Percentiles rank a stretch among this genome's conserved stretches.
Evolutionary conservation across 2,113 vertebrate species (phyloP).

Genomic region (Sander lucioperca): DNA sequence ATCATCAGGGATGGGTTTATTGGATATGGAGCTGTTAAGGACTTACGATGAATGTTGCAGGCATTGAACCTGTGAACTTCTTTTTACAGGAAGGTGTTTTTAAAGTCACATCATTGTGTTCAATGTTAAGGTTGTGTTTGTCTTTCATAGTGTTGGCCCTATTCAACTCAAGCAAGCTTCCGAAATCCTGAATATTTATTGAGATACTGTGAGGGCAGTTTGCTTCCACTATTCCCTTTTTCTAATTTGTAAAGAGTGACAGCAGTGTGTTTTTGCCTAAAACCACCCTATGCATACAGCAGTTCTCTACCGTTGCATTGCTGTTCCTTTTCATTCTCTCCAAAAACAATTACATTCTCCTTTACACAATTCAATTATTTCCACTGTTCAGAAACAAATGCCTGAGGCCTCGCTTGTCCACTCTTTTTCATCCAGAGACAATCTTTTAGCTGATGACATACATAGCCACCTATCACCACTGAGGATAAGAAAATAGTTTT

Average conservation of each 20-base stretch:
- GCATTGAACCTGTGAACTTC: not conserved
- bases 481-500: slow-evolving; percentile 45
- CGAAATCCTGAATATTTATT: slow-evolving; percentile 24
- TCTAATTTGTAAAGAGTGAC: slow-evolving; percentile 3
- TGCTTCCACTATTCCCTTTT: slow-evolving; percentile 20
- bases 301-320: not conserved
- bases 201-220: slow-evolving; percentile 32
- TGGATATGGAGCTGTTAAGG: not conserved
- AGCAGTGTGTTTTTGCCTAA: slow-evolving; percentile 32
- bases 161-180: not conserved
- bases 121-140: not conserved
- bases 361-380: slow-evolving; percentile 79
- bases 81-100: slow-evolving; percentile 2
- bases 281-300: slow-evolving; percentile 8
- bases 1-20: not conserved
- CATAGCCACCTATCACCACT: slow-evolving; percentile 55
- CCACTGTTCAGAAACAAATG: slow-evolving; percentile 51
- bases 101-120: not conserved
- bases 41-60: not conserved
- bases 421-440: slow-evolving; percentile 60
- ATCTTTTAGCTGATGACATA: slow-evolving; percentile 65
- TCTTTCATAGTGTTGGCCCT: not conserved
- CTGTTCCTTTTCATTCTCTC: slow-evolving; percentile 45
- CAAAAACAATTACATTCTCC: slow-evolving; percentile 73
- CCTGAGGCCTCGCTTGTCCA: slow-evolving; percentile 61